Percentiles rank a stretch among this genome's conserved stretches.
phyloP scores from a whole-genome alignment of 2,888 invertebrate genomes.

The Abrostola tripartita region DNA sequence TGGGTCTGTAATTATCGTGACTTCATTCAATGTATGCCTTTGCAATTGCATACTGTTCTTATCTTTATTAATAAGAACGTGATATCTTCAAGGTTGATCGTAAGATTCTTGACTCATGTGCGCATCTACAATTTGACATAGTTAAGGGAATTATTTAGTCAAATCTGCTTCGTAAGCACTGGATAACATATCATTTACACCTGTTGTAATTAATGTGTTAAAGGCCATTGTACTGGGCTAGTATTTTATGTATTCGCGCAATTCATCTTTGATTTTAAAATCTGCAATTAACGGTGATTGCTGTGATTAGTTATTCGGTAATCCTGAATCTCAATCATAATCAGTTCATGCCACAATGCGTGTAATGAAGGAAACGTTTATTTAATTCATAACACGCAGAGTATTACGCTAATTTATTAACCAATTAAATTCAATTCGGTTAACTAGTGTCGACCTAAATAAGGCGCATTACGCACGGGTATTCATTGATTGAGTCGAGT shows the following conservation, averaged over 20 bases:
- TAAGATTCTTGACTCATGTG: background rate
- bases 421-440: slow-evolving; percentile 59
- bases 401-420: slow-evolving; percentile 45
- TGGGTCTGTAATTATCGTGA: slow-evolving; percentile 46
- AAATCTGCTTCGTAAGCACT: too few relatives aligned
- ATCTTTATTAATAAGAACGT: slow-evolving; percentile 33
- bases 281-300: background rate
- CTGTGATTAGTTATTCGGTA: slow-evolving; percentile 20
- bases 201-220: too few relatives aligned
- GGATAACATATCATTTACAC: too few relatives aligned
- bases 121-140: too few relatives aligned
- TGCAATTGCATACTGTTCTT: slow-evolving; percentile 36
- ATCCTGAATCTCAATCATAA: slow-evolving; percentile 24
- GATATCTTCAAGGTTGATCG: slow-evolving; percentile 7
- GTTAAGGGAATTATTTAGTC: too few relatives aligned
- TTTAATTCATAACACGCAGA: slow-evolving; percentile 28
- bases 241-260: too few relatives aligned
- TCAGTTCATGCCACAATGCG: slow-evolving; percentile 27
- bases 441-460: slow-evolving; percentile 56
- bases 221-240: too few relatives aligned
- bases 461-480: slow-evolving; percentile 40
- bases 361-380: slow-evolving; percentile 33
- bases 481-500: slow-evolving; percentile 49
- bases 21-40: slow-evolving; percentile 37
- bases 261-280: too few relatives aligned